These are phyloP conservation scores for Macrosoma leucophasiata DNA, from an alignment of 2,888 invertebrate species.

Conservation along the genomic window DNA sequence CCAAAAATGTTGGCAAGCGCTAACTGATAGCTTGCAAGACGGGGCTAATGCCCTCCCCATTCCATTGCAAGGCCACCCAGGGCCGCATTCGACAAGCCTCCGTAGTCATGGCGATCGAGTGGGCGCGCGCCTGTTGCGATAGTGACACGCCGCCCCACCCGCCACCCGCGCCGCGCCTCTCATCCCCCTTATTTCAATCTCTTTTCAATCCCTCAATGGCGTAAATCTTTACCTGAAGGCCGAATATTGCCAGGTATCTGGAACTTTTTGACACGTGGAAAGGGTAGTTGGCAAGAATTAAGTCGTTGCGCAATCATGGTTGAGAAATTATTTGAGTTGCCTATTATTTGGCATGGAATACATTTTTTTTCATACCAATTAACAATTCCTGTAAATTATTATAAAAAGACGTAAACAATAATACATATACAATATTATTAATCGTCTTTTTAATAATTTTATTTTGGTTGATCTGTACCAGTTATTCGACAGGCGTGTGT, in stretches of 20 bases:
- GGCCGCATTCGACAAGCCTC: constrained; percentile 64
- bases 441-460: too few relatives aligned
- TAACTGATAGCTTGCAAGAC: constrained; percentile 64
- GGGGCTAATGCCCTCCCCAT: constrained; percentile 75
- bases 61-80: constrained; percentile 76
- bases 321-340: too few relatives aligned
- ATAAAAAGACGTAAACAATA: too few relatives aligned
- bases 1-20: constrained; percentile 57
- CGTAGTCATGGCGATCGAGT: constrained; percentile 64
- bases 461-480: too few relatives aligned
- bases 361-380: too few relatives aligned
- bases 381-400: too few relatives aligned
- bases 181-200: constrained; percentile 51
- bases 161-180: constrained; percentile 31
- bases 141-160: constrained; percentile 48
- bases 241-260: neutral
- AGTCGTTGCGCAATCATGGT: too few relatives aligned
- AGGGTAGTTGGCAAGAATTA: too few relatives aligned
- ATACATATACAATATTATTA: too few relatives aligned
- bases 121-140: constrained; percentile 66
- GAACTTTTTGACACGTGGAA: too few relatives aligned
- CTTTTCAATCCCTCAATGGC: constrained; percentile 68
- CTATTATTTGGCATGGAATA: too few relatives aligned
- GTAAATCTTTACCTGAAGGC: constrained; percentile 56
- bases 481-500: too few relatives aligned